Evolutionary conservation across 2,797 vertebrate genomes (phyloP).

Genomic region (Ctenosaura bakeri): DNA sequence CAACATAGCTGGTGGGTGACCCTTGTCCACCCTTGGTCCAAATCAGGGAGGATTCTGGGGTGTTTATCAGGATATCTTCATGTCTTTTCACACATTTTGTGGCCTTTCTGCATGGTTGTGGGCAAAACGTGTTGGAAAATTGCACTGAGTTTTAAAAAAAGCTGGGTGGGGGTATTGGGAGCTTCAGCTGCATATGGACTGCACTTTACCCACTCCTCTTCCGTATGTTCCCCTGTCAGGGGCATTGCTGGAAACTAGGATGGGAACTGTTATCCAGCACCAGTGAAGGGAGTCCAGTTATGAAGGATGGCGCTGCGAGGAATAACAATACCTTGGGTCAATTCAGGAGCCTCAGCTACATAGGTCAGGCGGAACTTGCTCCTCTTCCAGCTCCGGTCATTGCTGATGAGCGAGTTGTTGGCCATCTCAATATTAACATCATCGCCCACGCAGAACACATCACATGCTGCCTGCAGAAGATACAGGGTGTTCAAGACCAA

Average conservation of each 20-base stretch:
- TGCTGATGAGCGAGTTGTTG: constrained; percentile 95
- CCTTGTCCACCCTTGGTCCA: too few relatives aligned
- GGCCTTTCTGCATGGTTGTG: too few relatives aligned
- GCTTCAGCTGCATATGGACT: background rate
- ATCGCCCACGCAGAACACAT: constrained; percentile 97
- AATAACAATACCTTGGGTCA: constrained; percentile 88
- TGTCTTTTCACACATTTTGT: too few relatives aligned
- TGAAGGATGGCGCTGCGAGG: background rate
- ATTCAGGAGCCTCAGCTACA: constrained; percentile 89
- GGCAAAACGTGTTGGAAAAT: too few relatives aligned
- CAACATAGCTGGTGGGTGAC: too few relatives aligned
- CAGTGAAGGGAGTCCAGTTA: background rate
- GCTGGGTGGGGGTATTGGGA: too few relatives aligned
- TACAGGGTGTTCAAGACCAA: constrained; percentile 47
- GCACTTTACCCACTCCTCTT: background rate
- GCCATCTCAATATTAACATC: constrained; percentile 99
- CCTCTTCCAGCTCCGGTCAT: constrained; percentile 98
- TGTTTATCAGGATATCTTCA: too few relatives aligned
- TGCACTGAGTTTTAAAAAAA: too few relatives aligned
- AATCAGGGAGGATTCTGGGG: too few relatives aligned
- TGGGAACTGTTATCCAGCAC: too few relatives aligned
- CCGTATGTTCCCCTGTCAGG: too few relatives aligned
- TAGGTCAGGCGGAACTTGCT: constrained; percentile 96
- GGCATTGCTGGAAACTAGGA: too few relatives aligned
- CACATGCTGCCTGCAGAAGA: constrained; percentile 91